These are phyloP conservation scores for Diplogasteroides magnus DNA, from an alignment of 1,140 invertebrate genomes.

Conservation along the genomic window DNA sequence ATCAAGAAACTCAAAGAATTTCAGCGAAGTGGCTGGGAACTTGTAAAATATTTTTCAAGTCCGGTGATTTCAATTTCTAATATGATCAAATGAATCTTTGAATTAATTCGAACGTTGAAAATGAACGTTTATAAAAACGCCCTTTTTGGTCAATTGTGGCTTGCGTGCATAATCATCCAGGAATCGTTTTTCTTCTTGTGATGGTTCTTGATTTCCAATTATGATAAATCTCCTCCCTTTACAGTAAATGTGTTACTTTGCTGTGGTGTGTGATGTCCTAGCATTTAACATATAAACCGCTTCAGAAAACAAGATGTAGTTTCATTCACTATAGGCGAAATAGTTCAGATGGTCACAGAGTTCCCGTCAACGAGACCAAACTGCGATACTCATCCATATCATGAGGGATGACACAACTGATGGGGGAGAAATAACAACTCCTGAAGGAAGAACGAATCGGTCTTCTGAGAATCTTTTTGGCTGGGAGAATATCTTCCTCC, in stretches of 20 bases:
- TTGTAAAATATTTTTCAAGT: no score
- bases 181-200: constrained; percentile 1
- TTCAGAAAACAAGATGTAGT: no score
- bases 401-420: constrained; percentile 28
- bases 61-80: no score
- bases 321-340: no score
- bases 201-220: constrained; percentile 9
- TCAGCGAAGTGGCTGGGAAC: no score
- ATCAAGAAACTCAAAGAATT: no score
- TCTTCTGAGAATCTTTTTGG: neutral
- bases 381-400: constrained; percentile 21
- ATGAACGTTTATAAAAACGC: no score
- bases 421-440: constrained; percentile 21
- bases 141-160: no score
- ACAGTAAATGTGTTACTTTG: no score
- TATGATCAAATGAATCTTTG: no score
- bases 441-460: neutral
- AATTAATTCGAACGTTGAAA: no score
- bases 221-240: constrained; percentile 1
- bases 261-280: neutral
- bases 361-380: constrained; percentile 10
- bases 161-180: constrained; percentile 13
- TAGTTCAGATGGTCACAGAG: neutral
- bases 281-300: no score
- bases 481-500: neutral